Conservation (phyloP, 2,113 vertebrate species). For the Nannobrachium achirus region DNA sequence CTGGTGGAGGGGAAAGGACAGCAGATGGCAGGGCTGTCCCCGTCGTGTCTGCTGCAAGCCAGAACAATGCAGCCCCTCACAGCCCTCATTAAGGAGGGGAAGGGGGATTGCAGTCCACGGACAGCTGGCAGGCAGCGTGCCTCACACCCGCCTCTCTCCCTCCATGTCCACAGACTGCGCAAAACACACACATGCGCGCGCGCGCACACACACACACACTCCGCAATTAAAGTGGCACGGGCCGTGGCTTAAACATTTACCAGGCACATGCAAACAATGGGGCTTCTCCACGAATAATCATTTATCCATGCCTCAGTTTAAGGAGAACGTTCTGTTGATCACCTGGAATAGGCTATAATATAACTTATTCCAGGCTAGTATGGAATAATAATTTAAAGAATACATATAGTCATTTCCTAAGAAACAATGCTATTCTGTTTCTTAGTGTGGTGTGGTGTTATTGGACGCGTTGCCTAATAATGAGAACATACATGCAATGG, state of each 20-base stretch:
- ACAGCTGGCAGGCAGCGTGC: slow-evolving; percentile 82
- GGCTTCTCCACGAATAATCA: slow-evolving; percentile 41
- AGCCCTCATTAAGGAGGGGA: slow-evolving; percentile 76
- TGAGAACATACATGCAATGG: too few species aligned
- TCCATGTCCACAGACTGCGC: slow-evolving; percentile 22
- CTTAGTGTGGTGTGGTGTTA: too few species aligned
- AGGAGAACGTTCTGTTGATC: background rate
- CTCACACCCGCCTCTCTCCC: slow-evolving; percentile 49
- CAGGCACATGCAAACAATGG: slow-evolving; percentile 71
- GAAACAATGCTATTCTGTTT: too few species aligned
- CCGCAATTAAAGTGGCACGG: slow-evolving; percentile 78
- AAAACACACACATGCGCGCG: slow-evolving; percentile 14
- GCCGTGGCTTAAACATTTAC: slow-evolving; percentile 79
- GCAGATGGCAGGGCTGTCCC: slow-evolving; percentile 82
- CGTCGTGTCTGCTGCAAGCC: slow-evolving; percentile 69
- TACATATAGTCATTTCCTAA: too few species aligned
- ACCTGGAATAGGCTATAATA: too few species aligned
- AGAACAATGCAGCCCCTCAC: slow-evolving; percentile 83
- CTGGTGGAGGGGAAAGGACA: slow-evolving; percentile 51
- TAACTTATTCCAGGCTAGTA: too few species aligned
- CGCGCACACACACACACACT: slow-evolving; percentile 59
- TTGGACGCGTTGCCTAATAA: too few species aligned
- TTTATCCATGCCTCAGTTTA: slow-evolving; percentile 34
- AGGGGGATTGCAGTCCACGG: slow-evolving; percentile 70
- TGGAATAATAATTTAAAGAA: too few species aligned